A percentile compares a stretch with the other conserved stretches of the same genome.
phyloP scores from a whole-genome alignment of 2,113 vertebrate species.

The Malurus alboscapulatus region DNA sequence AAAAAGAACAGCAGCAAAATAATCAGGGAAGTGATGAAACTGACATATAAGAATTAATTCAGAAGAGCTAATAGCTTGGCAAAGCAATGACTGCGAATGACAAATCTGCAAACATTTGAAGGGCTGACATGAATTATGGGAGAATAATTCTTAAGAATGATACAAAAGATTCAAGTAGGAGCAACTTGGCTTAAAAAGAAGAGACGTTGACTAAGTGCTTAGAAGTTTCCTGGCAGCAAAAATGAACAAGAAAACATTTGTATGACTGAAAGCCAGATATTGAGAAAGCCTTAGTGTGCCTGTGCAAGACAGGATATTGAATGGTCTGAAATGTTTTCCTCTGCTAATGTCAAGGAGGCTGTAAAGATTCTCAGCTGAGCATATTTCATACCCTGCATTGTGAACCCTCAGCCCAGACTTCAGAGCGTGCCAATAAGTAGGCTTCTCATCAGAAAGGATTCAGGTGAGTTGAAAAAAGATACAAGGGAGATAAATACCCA shows the following conservation, averaged over 20 bases:
- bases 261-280: background rate
- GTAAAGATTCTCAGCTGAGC: background rate
- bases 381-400: background rate
- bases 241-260: background rate
- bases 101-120: constrained; percentile 57
- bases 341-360: background rate
- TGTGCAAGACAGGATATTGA: background rate
- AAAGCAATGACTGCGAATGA: constrained; percentile 21
- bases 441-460: background rate
- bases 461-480: background rate
- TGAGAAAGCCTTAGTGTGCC: background rate
- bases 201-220: background rate
- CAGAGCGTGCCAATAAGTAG: background rate
- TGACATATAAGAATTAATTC: constrained; percentile 20
- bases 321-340: background rate
- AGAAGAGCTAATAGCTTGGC: constrained; percentile 22
- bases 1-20: constrained; percentile 12
- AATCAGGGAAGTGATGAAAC: background rate
- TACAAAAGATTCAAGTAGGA: constrained; percentile 17
- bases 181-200: constrained; percentile 7
- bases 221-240: background rate
- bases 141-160: background rate
- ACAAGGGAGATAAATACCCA: background rate
- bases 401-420: background rate
- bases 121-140: constrained; percentile 19